Conservation (phyloP, 2,797 vertebrate genomes). For the Antrozous pallidus region DNA sequence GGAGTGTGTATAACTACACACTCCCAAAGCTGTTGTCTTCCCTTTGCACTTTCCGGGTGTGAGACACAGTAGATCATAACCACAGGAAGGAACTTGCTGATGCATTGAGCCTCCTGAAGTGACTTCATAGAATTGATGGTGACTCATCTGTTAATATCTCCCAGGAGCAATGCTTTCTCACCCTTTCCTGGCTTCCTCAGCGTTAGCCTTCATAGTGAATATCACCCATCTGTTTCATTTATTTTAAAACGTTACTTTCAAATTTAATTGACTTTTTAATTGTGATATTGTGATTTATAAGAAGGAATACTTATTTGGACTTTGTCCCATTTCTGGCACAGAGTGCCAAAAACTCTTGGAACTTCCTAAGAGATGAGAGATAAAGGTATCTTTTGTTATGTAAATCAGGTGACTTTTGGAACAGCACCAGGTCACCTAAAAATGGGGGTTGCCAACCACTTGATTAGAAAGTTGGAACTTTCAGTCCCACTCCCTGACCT, state of each 20-base stretch:
- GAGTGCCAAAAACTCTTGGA: neutral
- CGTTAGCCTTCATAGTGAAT: neutral
- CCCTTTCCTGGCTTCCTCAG: neutral
- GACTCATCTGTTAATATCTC: neutral
- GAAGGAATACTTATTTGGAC: neutral
- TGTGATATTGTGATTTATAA: neutral
- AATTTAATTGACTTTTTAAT: neutral
- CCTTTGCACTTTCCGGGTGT: neutral
- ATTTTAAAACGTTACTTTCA: neutral
- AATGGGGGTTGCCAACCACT: neutral
- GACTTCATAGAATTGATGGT: neutral
- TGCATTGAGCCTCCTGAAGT: neutral
- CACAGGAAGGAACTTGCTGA: neutral
- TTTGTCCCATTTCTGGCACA: neutral
- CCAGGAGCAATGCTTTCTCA: neutral
- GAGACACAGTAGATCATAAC: neutral
- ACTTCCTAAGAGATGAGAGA: neutral
- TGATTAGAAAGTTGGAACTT: neutral
- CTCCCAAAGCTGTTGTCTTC: neutral
- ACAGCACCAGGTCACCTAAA: neutral
- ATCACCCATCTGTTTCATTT: neutral
- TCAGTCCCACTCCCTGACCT: neutral
- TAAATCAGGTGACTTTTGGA: neutral
- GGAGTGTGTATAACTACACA: neutral
- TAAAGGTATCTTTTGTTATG: neutral